A percentile compares a stretch with the other conserved stretches of the same genome.
Conservation (phyloP, 2,888 invertebrate species). For the Pterostichus madidus region DNA sequence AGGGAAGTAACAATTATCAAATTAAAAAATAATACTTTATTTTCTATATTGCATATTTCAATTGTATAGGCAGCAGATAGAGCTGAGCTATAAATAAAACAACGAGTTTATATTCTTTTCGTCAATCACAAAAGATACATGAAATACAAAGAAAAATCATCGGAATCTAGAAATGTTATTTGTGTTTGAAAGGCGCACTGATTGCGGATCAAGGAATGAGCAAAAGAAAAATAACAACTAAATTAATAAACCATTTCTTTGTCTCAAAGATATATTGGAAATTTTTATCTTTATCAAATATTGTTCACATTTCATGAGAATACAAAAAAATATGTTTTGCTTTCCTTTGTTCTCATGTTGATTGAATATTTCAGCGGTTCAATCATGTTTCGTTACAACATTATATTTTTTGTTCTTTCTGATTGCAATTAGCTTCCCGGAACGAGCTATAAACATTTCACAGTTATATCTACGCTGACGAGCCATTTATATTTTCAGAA, state of each 20-base stretch:
- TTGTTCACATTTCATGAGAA: constrained; percentile 2
- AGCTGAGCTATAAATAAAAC: neutral
- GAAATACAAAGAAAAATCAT: constrained; percentile 12
- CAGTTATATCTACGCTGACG: too few relatives aligned
- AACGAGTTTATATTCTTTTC: neutral
- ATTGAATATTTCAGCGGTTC: constrained; percentile 27
- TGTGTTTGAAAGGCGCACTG: constrained; percentile 28
- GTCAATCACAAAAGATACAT: neutral
- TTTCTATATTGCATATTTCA: too few relatives aligned
- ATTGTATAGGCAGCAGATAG: too few relatives aligned
- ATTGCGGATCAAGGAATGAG: constrained; percentile 9
- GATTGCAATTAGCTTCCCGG: constrained; percentile 32
- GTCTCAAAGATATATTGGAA: constrained; percentile 21
- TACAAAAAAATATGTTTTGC: constrained; percentile 1
- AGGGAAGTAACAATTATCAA: too few relatives aligned
- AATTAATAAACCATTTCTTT: constrained; percentile 39
- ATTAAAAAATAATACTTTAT: too few relatives aligned
- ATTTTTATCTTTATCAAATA: constrained; percentile 19
- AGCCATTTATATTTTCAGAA: too few relatives aligned
- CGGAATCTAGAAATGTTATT: constrained; percentile 15
- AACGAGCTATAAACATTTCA: neutral
- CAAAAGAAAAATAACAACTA: constrained; percentile 17
- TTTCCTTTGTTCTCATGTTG: constrained; percentile 22
- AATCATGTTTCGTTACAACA: constrained; percentile 6
- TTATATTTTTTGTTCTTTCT: constrained; percentile 17